Conservation (phyloP, 2,797 vertebrate species). For the Coracias cyanogaster region DNA sequence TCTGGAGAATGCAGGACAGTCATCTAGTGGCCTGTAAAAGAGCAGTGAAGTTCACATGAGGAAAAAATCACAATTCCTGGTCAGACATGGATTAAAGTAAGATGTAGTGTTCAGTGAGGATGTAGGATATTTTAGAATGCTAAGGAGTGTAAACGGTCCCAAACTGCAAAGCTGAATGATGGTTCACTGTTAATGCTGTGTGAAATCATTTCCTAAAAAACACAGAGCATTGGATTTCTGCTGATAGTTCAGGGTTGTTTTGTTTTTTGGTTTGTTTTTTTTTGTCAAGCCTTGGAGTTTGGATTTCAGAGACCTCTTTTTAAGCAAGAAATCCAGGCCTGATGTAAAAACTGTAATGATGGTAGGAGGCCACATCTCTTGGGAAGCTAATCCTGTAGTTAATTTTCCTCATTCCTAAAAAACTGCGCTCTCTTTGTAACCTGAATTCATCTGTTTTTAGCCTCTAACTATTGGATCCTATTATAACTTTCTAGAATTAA, state of each 20-base stretch:
- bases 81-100: neutral
- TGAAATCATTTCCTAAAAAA: neutral
- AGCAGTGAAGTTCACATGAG: neutral
- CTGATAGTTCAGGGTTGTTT: neutral
- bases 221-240: neutral
- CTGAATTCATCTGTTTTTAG: neutral
- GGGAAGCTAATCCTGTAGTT: conserved; percentile 5
- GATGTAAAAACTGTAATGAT: neutral
- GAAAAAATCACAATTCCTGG: neutral
- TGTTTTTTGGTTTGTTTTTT: no score
- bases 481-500: neutral
- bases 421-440: neutral
- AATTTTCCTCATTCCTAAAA: conserved; percentile 10
- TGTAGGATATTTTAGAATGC: neutral
- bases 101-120: neutral
- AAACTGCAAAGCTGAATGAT: neutral
- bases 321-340: neutral
- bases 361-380: neutral
- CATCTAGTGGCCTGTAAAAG: neutral
- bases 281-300: neutral
- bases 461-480: neutral
- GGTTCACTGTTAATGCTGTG: neutral
- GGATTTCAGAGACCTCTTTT: neutral
- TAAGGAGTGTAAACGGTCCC: neutral
- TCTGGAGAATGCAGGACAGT: neutral